phyloP scores from a whole-genome alignment of 2,888 invertebrate genomes.

The Unio pictorum region DNA sequence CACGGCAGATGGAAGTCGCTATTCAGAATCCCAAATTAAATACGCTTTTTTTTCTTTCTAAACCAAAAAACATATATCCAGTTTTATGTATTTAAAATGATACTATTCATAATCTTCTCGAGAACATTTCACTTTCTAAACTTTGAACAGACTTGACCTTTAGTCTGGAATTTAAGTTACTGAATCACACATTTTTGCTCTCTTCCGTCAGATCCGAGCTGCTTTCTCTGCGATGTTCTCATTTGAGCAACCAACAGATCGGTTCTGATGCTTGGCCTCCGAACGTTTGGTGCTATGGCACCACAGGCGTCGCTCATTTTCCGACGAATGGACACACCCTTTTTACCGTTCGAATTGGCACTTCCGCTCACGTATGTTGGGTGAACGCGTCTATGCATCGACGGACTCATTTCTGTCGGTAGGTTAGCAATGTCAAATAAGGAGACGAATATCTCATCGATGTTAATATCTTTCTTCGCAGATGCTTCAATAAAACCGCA shows the following conservation, averaged over 20 bases:
- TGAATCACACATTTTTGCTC: slow-evolving; percentile 50
- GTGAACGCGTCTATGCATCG: slow-evolving; percentile 86
- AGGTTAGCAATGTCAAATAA: slow-evolving; percentile 87
- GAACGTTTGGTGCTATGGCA: slow-evolving; percentile 89
- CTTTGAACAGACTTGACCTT: not conserved
- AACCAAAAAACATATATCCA: too few species aligned
- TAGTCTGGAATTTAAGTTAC: slow-evolving; percentile 13
- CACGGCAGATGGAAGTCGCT: too few species aligned
- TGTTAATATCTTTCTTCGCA: slow-evolving; percentile 85
- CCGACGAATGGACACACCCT: slow-evolving; percentile 83
- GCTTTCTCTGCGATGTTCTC: slow-evolving; percentile 39
- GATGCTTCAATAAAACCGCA: slow-evolving; percentile 88
- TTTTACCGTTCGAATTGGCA: slow-evolving; percentile 32
- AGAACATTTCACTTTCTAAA: not conserved
- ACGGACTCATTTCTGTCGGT: slow-evolving; percentile 88
- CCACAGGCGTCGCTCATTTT: slow-evolving; percentile 90
- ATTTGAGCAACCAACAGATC: slow-evolving; percentile 91
- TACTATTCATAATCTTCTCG: too few species aligned
- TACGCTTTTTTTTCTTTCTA: too few species aligned
- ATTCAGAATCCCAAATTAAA: too few species aligned
- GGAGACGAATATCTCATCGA: slow-evolving; percentile 88
- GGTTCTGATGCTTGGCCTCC: slow-evolving; percentile 89
- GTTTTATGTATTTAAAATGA: too few species aligned
- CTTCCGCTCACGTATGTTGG: slow-evolving; percentile 64
- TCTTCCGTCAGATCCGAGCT: slow-evolving; percentile 16